These are phyloP conservation scores for Ephestia elutella DNA, from an alignment of 1,140 invertebrate genomes.

Conservation along the genomic window DNA sequence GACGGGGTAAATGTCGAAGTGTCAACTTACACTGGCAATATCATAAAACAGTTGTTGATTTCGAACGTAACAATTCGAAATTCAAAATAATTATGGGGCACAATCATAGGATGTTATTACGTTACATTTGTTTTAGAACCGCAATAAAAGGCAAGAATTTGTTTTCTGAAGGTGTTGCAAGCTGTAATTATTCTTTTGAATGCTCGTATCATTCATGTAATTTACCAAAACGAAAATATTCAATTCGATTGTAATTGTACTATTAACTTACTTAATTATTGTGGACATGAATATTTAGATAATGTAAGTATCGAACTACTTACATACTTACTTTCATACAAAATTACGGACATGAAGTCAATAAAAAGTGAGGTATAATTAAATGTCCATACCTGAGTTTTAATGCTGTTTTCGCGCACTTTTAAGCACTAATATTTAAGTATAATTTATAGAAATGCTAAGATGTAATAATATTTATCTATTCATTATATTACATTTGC, in stretches of 20 bases:
- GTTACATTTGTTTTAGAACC: slow-evolving; percentile 51
- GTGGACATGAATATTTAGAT: background rate
- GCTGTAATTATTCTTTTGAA: slow-evolving; percentile 25
- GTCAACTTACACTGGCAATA: slow-evolving; percentile 31
- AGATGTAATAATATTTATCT: too few relatives aligned
- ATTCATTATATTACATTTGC: background rate
- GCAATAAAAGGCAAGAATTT: slow-evolving; percentile 27
- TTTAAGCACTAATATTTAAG: too few relatives aligned
- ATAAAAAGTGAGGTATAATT: background rate
- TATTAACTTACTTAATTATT: slow-evolving; percentile 7
- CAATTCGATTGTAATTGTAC: slow-evolving; percentile 9
- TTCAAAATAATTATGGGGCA: slow-evolving; percentile 51
- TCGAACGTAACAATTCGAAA: slow-evolving; percentile 50
- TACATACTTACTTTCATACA: background rate
- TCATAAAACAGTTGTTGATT: slow-evolving; percentile 60
- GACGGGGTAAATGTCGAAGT: slow-evolving; percentile 20
- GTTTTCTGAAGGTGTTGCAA: slow-evolving; percentile 26
- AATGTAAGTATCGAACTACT: background rate
- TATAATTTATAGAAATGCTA: too few relatives aligned
- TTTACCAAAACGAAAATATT: slow-evolving; percentile 8
- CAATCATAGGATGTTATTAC: slow-evolving; percentile 51
- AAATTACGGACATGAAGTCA: background rate
- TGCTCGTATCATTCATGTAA: slow-evolving; percentile 13
- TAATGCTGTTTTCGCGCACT: too few relatives aligned
- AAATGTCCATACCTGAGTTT: too few relatives aligned